Evolutionary conservation across 2,113 vertebrate species (phyloP).

Genomic region (Piprites chloris): DNA sequence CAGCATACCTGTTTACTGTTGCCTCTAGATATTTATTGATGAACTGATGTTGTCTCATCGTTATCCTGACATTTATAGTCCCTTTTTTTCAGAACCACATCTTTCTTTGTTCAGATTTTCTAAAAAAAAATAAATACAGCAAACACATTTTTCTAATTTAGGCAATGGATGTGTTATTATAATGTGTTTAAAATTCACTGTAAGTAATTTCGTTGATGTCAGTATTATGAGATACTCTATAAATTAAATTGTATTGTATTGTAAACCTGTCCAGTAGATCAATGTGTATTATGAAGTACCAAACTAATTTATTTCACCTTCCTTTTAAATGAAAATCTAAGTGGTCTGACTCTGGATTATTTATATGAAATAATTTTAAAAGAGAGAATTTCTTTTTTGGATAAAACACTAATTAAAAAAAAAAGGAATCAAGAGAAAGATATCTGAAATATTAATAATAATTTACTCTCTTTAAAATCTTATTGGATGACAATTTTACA

Average conservation of each 20-base stretch:
- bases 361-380: background rate
- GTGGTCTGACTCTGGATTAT: background rate
- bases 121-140: background rate
- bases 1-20: background rate
- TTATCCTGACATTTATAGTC: background rate
- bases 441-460: background rate
- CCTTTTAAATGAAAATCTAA: background rate
- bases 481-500: background rate
- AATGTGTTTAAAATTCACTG: constrained; percentile 42
- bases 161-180: background rate
- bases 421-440: background rate
- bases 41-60: background rate
- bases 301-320: constrained; percentile 13
- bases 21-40: background rate
- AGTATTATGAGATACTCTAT: background rate
- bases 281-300: background rate
- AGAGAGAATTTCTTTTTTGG: rapidly evolving
- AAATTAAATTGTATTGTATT: constrained; percentile 45
- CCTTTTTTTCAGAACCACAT: background rate
- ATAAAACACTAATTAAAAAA: background rate
- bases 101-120: background rate
- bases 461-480: background rate
- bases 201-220: constrained; percentile 21
- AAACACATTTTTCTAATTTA: background rate
- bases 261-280: constrained; percentile 41